A percentile compares a stretch with the other conserved stretches of the same genome.
These are phyloP conservation scores for Macrosteles quadrilineatus DNA, from an alignment of 1,140 invertebrate species.

Conservation along the genomic window DNA sequence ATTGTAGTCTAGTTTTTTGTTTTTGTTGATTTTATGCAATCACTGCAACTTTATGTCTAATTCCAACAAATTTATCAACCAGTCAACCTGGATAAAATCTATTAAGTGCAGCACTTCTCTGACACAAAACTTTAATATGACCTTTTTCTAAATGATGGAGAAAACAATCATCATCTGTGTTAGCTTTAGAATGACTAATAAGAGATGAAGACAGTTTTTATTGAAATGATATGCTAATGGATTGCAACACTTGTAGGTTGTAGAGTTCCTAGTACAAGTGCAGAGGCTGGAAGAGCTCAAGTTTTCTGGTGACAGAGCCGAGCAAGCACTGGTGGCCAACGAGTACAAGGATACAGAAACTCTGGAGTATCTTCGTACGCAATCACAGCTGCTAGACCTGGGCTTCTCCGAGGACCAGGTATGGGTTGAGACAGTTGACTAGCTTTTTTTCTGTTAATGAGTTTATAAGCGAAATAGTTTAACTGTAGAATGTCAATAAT, in stretches of 20 bases:
- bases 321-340: constrained; percentile 54
- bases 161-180: too few relatives aligned
- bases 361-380: constrained; percentile 55
- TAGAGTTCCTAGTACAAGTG: constrained; percentile 55
- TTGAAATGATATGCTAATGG: background rate
- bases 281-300: constrained; percentile 68
- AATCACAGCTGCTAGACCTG: constrained; percentile 73
- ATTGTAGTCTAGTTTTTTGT: too few relatives aligned
- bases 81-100: too few relatives aligned
- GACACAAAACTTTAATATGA: too few relatives aligned
- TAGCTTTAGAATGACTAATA: too few relatives aligned
- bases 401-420: constrained; percentile 74
- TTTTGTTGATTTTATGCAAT: too few relatives aligned
- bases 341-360: constrained; percentile 55
- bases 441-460: background rate
- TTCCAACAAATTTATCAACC: too few relatives aligned
- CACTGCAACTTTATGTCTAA: too few relatives aligned
- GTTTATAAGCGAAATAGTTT: too few relatives aligned
- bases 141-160: too few relatives aligned
- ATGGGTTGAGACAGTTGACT: background rate
- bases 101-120: too few relatives aligned
- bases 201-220: too few relatives aligned
- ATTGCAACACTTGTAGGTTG: constrained; percentile 45
- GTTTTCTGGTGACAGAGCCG: constrained; percentile 58
- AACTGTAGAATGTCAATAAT: background rate